Conservation (phyloP, 2,888 invertebrate species). For the Ichneumoninae sp. region DNA sequence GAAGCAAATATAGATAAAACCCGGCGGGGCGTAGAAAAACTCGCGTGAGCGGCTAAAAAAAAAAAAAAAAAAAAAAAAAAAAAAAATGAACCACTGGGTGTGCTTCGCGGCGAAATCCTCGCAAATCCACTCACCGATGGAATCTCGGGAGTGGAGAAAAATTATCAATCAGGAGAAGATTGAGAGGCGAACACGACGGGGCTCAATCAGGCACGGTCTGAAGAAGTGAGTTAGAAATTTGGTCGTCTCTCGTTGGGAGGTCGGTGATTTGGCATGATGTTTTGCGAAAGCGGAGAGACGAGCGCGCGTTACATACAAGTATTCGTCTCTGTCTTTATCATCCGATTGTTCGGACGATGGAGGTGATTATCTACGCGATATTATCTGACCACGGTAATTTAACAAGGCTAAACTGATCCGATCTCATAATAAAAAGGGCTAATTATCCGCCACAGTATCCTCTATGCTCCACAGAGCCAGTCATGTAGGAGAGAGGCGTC, state of each 20-base stretch:
- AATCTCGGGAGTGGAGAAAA: conserved; percentile 14
- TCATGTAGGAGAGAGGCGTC: conserved; percentile 3
- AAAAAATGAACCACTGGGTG: not conserved
- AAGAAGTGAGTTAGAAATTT: conserved; percentile 23
- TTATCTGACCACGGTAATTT: not conserved
- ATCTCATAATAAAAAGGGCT: conserved; percentile 51
- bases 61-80: no score
- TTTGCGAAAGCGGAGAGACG: not conserved
- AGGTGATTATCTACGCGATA: not conserved
- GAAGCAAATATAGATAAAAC: no score
- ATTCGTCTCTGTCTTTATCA: not conserved
- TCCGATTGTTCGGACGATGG: not conserved
- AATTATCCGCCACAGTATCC: conserved; percentile 17
- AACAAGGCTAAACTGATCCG: conserved; percentile 5
- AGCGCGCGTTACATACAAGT: not conserved
- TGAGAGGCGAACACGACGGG: not conserved
- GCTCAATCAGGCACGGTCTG: not conserved
- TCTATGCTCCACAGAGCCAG: not conserved
- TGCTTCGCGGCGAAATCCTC: not conserved
- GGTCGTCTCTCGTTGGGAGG: not conserved
- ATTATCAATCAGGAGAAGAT: conserved; percentile 37
- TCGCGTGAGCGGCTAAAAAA: no score
- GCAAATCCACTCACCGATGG: conserved; percentile 9
- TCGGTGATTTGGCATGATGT: conserved; percentile 6
- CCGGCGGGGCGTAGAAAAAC: no score